Evolutionary conservation across 1,140 invertebrate genomes (phyloP).

Genomic region (Cydia amplana): DNA sequence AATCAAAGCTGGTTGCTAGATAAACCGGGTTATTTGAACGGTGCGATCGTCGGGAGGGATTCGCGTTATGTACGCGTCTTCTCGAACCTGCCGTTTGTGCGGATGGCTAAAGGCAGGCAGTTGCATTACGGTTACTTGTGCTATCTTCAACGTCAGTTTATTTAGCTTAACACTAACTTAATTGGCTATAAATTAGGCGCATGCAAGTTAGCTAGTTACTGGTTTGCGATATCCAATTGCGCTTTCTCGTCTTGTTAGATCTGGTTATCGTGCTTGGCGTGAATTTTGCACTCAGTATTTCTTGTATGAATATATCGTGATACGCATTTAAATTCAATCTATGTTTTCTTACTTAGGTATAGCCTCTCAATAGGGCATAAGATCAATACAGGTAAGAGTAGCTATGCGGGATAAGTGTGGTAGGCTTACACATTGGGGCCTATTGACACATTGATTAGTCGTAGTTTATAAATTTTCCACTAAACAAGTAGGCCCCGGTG

Average conservation of each 20-base stretch:
- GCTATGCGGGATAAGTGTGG: too few species aligned
- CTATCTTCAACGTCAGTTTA: slow-evolving; percentile 64
- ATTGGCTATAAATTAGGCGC: slow-evolving; percentile 75
- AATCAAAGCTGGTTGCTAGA: slow-evolving; percentile 46
- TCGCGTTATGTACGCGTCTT: slow-evolving; percentile 36
- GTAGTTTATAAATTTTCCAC: too few species aligned
- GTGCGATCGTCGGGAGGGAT: slow-evolving; percentile 39
- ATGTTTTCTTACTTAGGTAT: background rate
- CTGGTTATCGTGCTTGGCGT: slow-evolving; percentile 38
- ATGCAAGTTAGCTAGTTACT: slow-evolving; percentile 62
- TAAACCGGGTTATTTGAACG: slow-evolving; percentile 53
- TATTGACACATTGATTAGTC: too few species aligned
- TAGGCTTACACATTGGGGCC: too few species aligned
- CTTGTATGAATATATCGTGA: slow-evolving; percentile 9
- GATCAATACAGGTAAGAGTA: too few species aligned
- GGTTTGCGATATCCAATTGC: slow-evolving; percentile 45
- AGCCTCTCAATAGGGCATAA: background rate
- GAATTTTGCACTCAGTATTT: background rate
- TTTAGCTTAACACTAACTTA: slow-evolving; percentile 71
- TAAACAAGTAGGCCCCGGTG: too few species aligned
- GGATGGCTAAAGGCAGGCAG: slow-evolving; percentile 37
- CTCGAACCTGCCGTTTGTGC: slow-evolving; percentile 39
- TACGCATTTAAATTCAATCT: background rate
- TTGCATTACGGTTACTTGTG: slow-evolving; percentile 56
- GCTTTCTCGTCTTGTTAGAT: slow-evolving; percentile 53